A percentile compares a stretch with the other conserved stretches of the same genome.
phyloP scores from a whole-genome alignment of 1,140 invertebrate species.

The Penaeus chinensis region DNA sequence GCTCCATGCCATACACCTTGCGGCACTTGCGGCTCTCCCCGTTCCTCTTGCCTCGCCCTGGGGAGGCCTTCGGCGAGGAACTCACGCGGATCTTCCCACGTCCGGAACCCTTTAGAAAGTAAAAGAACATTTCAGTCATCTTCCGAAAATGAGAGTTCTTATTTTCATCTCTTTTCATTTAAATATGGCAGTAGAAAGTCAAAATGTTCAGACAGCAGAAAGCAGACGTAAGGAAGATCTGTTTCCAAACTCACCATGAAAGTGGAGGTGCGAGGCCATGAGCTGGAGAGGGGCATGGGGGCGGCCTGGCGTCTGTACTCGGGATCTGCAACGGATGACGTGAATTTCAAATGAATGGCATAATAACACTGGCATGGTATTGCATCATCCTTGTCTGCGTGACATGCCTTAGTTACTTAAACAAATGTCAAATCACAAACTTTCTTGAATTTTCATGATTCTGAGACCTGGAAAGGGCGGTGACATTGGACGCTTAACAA shows the following conservation, averaged over 20 bases:
- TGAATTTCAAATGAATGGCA: too few species aligned
- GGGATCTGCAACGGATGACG: slow-evolving; percentile 43
- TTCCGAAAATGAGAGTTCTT: too few species aligned
- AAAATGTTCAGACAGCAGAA: not conserved
- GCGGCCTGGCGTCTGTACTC: slow-evolving; percentile 49
- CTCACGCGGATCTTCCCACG: slow-evolving; percentile 65
- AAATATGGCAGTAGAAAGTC: too few species aligned
- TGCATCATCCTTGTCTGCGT: too few species aligned
- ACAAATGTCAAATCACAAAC: too few species aligned
- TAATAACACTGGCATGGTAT: too few species aligned
- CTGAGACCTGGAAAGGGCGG: too few species aligned
- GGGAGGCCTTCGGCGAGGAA: slow-evolving; percentile 71
- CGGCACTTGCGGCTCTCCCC: slow-evolving; percentile 66
- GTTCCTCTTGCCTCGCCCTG: slow-evolving; percentile 67
- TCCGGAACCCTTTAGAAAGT: slow-evolving; percentile 35
- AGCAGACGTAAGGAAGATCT: not conserved
- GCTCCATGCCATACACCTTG: slow-evolving; percentile 95
- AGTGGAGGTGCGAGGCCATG: slow-evolving; percentile 54
- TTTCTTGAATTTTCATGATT: too few species aligned
- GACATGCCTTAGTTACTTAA: too few species aligned
- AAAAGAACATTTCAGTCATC: not conserved
- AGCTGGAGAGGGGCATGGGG: slow-evolving; percentile 51
- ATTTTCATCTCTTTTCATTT: too few species aligned
- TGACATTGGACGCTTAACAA: too few species aligned
- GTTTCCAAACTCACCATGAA: slow-evolving; percentile 49